phyloP scores from a whole-genome alignment of 2,797 vertebrate genomes.

The Muscicapa comitata region DNA sequence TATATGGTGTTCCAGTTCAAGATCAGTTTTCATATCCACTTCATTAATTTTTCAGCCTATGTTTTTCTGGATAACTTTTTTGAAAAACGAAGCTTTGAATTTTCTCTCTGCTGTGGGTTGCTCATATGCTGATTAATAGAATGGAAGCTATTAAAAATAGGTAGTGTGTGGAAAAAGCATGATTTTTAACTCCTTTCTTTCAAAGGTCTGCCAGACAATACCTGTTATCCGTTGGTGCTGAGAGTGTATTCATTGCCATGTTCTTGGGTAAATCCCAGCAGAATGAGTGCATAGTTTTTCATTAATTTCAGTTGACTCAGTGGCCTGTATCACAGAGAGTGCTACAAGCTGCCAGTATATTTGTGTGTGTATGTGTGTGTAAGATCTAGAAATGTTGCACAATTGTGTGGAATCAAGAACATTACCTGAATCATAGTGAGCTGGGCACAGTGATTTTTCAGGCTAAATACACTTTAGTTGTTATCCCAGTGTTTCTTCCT shows the following conservation, averaged over 20 bases:
- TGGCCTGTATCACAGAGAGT: neutral
- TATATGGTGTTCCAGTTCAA: neutral
- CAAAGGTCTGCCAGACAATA: neutral
- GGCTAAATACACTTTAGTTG: neutral
- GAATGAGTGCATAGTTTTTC: neutral
- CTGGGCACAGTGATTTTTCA: neutral
- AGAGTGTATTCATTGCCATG: neutral
- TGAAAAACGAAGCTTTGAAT: neutral
- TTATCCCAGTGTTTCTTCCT: neutral
- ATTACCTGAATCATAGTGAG: neutral
- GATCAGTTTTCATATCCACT: neutral
- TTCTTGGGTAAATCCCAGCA: neutral
- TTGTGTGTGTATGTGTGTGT: neutral
- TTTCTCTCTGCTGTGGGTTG: neutral
- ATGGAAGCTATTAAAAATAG: neutral
- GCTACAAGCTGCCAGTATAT: fast-evolving
- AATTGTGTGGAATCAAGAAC: neutral
- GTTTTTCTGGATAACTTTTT: neutral
- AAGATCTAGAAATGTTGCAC: neutral
- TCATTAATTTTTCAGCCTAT: neutral
- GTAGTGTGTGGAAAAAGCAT: neutral
- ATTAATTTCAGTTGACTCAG: neutral
- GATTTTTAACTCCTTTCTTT: neutral
- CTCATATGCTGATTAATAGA: neutral
- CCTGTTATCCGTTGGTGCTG: neutral